Conservation (phyloP, 2,888 invertebrate species). For the Hemistola chrysoprasaria region DNA sequence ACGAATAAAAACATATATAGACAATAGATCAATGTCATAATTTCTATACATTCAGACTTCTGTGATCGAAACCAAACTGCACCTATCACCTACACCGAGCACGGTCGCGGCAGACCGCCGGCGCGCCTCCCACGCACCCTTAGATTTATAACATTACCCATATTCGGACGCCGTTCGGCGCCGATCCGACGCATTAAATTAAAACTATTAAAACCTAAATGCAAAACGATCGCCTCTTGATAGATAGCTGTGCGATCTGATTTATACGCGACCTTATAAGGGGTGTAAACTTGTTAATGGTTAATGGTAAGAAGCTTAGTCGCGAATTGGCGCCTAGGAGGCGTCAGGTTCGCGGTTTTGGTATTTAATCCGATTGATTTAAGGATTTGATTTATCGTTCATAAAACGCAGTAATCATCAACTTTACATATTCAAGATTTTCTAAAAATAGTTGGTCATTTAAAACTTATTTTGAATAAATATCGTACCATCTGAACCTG, state of each 20-base stretch:
- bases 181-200: constrained; percentile 79
- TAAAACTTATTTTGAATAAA: no score
- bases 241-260: constrained; percentile 67
- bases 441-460: no score
- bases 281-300: constrained; percentile 48
- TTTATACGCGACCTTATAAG: constrained; percentile 61
- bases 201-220: constrained; percentile 50
- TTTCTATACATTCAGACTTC: background rate
- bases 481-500: no score
- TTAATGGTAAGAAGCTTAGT: constrained; percentile 23
- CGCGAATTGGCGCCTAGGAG: constrained; percentile 18
- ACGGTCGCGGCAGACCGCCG: constrained; percentile 52
- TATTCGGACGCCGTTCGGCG: constrained; percentile 77
- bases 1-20: no score
- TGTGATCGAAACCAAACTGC: constrained; percentile 3
- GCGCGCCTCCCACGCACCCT: constrained; percentile 54
- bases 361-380: constrained; percentile 6
- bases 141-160: constrained; percentile 81
- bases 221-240: constrained; percentile 72
- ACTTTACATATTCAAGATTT: no score
- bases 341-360: constrained; percentile 14
- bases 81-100: constrained; percentile 21
- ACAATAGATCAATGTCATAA: no score
- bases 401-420: no score
- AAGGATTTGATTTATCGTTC: background rate